phyloP scores from a whole-genome alignment of 30 jellyfish, hydroid and myxozoan genomes.

The Rhopilema esculentum region DNA sequence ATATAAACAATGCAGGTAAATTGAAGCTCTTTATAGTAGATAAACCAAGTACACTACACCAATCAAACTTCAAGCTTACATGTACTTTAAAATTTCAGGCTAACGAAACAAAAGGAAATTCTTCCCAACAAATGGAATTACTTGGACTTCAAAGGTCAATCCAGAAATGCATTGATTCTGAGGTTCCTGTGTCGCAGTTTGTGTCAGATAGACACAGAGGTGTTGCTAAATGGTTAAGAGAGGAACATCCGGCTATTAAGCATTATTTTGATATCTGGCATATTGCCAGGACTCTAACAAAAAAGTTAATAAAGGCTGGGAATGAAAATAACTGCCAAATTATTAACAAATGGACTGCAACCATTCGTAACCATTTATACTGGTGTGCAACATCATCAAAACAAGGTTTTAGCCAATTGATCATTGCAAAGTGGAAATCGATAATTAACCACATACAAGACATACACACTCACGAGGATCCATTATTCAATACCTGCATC shows the following conservation, averaged over 20 bases:
- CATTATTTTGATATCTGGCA: slow-evolving; percentile 58
- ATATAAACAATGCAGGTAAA: neutral
- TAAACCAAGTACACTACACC: neutral
- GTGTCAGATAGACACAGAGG: slow-evolving; percentile 40
- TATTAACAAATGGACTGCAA: neutral
- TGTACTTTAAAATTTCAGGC: neutral
- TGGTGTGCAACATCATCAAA: slow-evolving; percentile 15
- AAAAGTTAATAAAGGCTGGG: neutral
- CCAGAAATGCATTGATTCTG: neutral
- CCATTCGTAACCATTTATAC: slow-evolving; percentile 5
- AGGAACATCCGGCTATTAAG: neutral
- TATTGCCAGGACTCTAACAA: slow-evolving; percentile 16
- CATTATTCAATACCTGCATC: neutral
- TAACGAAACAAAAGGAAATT: slow-evolving; percentile 6
- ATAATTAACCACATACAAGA: neutral
- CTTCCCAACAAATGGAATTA: slow-evolving; percentile 14
- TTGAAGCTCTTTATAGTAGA: neutral
- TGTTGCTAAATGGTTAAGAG: slow-evolving; percentile 23
- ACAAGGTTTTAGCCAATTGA: slow-evolving; percentile 4
- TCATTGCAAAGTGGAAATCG: slow-evolving; percentile 2
- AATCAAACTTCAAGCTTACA: neutral
- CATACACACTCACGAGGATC: neutral
- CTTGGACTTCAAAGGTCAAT: slow-evolving; percentile 25
- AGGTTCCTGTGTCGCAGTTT: slow-evolving; percentile 1
- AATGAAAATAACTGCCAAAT: neutral